Conservation (phyloP, 2,113 vertebrate genomes). For the Eclectus roratus region DNA sequence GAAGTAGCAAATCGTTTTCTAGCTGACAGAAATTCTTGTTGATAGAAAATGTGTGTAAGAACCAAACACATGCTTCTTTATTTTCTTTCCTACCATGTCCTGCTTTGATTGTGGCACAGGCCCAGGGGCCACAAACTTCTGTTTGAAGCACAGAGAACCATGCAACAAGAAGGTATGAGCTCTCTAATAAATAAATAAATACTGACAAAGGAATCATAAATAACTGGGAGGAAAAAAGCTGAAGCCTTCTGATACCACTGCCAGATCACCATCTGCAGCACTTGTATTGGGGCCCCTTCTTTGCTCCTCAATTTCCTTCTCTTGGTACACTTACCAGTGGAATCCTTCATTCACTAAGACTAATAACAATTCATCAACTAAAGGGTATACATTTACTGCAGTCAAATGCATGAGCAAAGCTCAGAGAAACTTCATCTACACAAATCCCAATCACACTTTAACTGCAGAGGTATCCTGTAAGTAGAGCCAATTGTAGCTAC, state of each 20-base stretch:
- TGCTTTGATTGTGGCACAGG: background rate
- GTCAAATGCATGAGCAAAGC: background rate
- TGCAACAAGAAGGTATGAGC: background rate
- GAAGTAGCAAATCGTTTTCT: background rate
- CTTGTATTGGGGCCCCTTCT: background rate
- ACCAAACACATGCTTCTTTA: background rate
- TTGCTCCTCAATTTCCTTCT: background rate
- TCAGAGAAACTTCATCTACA: background rate
- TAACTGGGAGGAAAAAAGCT: background rate
- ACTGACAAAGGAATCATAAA: background rate
- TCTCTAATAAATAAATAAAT: background rate
- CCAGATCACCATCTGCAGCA: background rate
- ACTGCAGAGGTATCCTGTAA: background rate
- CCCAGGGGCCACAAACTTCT: background rate
- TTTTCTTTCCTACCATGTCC: background rate
- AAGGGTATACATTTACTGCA: background rate
- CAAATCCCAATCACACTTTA: background rate
- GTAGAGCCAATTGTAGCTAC: fast-evolving
- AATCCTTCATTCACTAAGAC: background rate
- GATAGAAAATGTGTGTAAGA: background rate
- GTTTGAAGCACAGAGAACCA: background rate
- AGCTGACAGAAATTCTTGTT: background rate
- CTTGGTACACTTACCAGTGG: background rate
- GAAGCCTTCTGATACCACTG: background rate
- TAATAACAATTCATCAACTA: background rate